Conservation (phyloP, 2,113 vertebrate genomes). For the Chitala chitala region DNA sequence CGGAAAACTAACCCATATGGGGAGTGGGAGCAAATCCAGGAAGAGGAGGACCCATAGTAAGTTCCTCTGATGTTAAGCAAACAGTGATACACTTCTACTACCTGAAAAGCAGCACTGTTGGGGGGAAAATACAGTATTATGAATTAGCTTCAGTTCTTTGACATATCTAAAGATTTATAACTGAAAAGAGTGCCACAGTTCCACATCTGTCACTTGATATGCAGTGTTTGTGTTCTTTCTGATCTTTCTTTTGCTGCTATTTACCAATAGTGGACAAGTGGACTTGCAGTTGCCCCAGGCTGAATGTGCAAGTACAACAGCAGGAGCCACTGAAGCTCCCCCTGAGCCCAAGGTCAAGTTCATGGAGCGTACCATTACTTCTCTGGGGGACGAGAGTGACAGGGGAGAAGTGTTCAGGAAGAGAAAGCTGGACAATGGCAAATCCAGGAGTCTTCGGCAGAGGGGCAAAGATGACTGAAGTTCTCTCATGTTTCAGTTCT, state of each 20-base stretch:
- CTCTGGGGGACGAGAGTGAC: constrained; percentile 71
- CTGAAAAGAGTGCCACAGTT: too few species aligned
- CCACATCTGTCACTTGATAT: background rate
- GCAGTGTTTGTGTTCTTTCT: background rate
- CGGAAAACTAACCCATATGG: constrained; percentile 71
- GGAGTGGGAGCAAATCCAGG: constrained; percentile 72
- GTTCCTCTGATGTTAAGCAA: too few species aligned
- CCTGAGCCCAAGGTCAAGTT: constrained; percentile 74
- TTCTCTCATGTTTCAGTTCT: too few species aligned
- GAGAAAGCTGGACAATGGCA: constrained; percentile 84
- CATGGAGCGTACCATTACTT: constrained; percentile 86
- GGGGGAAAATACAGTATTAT: too few species aligned
- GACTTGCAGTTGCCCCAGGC: constrained; percentile 81
- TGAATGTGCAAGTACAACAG: constrained; percentile 45
- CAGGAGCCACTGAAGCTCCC: constrained; percentile 43
- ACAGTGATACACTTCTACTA: too few species aligned
- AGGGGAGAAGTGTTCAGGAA: constrained; percentile 74
- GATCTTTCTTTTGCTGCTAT: constrained; percentile 19
- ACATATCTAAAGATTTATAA: too few species aligned
- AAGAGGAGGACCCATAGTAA: constrained; percentile 70
- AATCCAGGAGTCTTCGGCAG: constrained; percentile 80
- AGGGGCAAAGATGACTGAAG: constrained; percentile 75
- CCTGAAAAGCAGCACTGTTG: too few species aligned
- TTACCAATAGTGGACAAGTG: constrained; percentile 69
- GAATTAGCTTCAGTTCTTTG: too few species aligned